Conservation (phyloP, 2,797 vertebrate species). For the Antrozous pallidus region DNA sequence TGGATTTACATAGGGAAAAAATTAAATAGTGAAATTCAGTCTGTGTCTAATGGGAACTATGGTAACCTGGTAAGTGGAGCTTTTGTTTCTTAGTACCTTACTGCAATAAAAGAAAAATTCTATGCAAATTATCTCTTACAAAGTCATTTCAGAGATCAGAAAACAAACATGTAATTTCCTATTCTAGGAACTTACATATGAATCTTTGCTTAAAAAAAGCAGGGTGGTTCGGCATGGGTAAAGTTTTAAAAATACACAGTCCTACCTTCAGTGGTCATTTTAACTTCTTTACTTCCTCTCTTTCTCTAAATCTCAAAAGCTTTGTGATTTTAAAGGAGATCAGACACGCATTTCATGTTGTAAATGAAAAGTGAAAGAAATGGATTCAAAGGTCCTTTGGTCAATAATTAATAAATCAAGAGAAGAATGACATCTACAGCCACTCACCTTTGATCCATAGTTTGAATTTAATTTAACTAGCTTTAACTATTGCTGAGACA, state of each 20-base stretch:
- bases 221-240: slow-evolving; percentile 33
- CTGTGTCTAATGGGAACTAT: background rate
- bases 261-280: slow-evolving; percentile 54
- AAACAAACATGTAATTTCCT: slow-evolving; percentile 59
- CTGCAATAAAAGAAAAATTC: slow-evolving; percentile 31
- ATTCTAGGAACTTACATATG: slow-evolving; percentile 54
- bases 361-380: slow-evolving; percentile 62
- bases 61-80: background rate
- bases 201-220: slow-evolving; percentile 40
- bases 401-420: slow-evolving; percentile 70
- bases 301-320: slow-evolving; percentile 50
- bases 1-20: background rate
- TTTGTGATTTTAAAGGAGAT: slow-evolving; percentile 34
- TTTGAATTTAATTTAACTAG: slow-evolving; percentile 52
- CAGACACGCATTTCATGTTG: slow-evolving; percentile 5
- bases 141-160: slow-evolving; percentile 59
- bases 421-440: background rate
- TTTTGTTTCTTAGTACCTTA: background rate
- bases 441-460: slow-evolving; percentile 59
- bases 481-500: slow-evolving; percentile 22
- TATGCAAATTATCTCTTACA: slow-evolving; percentile 28
- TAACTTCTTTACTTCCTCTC: slow-evolving; percentile 29
- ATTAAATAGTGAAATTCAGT: background rate
- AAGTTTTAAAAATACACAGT: slow-evolving; percentile 66
- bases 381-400: slow-evolving; percentile 54